Conservation (phyloP, 2,113 vertebrate genomes). For the Elaphurus davidianus region DNA sequence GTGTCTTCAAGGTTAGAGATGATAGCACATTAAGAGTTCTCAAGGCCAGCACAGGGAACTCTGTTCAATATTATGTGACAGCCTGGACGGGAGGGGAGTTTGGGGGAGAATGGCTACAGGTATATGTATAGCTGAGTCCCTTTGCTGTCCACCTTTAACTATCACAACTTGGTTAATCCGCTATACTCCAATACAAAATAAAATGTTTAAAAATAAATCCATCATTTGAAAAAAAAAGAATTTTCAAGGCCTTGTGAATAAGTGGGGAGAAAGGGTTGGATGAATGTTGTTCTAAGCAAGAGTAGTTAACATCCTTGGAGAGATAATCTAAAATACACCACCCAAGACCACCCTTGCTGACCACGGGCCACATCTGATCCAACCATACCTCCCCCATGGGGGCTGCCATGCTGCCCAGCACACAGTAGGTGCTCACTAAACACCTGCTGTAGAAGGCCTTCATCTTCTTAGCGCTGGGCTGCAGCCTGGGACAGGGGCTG, state of each 20-base stretch:
- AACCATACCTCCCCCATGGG: fast-evolving
- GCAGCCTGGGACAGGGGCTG: not conserved
- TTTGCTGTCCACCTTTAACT: not conserved
- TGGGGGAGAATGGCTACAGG: not conserved
- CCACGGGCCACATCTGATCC: not conserved
- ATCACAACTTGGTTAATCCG: not conserved
- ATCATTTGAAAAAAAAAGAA: not conserved
- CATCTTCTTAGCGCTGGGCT: not conserved
- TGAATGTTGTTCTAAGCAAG: not conserved
- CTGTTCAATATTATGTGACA: not conserved
- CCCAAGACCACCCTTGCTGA: not conserved
- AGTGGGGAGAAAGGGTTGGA: not conserved
- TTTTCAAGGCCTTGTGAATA: not conserved
- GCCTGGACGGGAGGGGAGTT: not conserved
- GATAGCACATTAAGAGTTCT: not conserved
- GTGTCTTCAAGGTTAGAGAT: not conserved
- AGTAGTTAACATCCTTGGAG: not conserved
- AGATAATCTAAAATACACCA: not conserved
- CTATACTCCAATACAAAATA: not conserved
- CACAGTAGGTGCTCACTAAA: not conserved
- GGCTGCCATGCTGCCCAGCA: not conserved
- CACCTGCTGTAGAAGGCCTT: not conserved
- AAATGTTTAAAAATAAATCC: not conserved
- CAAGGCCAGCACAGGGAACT: not conserved
- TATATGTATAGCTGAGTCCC: not conserved